A percentile compares a stretch with the other conserved stretches of the same genome.
These are phyloP conservation scores for Lepidocolaptes lacrymiger DNA, from an alignment of 2,797 vertebrate genomes.

Conservation along the genomic window DNA sequence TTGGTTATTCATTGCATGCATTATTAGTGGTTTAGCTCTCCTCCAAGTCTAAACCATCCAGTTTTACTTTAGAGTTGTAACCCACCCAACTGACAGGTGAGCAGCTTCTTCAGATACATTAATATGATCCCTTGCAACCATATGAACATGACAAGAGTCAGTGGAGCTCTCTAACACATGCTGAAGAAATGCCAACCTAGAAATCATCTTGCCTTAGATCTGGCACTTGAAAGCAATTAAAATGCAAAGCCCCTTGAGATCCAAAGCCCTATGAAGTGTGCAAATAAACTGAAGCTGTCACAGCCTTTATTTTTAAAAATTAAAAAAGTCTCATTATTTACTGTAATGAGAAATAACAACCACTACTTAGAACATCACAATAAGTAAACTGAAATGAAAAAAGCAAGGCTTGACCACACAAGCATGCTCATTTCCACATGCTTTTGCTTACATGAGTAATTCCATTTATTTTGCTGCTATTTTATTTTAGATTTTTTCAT, in stretches of 20 bases:
- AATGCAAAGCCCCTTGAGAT: not conserved
- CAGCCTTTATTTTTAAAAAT: not conserved
- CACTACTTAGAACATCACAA: not conserved
- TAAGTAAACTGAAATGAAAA: not conserved
- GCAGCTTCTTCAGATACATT: not conserved
- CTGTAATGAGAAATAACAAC: not conserved
- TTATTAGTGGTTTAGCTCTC: conserved; percentile 12
- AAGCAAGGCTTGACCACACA: not conserved
- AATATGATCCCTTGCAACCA: not conserved
- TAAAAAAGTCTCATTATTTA: not conserved
- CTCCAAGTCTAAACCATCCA: not conserved
- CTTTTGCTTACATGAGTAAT: not conserved
- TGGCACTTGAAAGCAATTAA: not conserved
- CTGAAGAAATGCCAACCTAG: not conserved
- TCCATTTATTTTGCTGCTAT: not conserved
- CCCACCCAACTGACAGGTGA: not conserved
- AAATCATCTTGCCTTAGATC: conserved; percentile 15
- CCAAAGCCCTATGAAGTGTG: conserved; percentile 8
- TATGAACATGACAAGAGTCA: not conserved
- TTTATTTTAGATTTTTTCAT: not conserved
- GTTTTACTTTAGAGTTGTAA: conserved; percentile 10
- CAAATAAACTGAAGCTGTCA: conserved; percentile 1
- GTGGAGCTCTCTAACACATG: not conserved
- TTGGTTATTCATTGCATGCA: not conserved
- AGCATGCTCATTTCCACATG: not conserved